phyloP scores from a whole-genome alignment of 2,797 vertebrate genomes.

The Zalophus californianus region DNA sequence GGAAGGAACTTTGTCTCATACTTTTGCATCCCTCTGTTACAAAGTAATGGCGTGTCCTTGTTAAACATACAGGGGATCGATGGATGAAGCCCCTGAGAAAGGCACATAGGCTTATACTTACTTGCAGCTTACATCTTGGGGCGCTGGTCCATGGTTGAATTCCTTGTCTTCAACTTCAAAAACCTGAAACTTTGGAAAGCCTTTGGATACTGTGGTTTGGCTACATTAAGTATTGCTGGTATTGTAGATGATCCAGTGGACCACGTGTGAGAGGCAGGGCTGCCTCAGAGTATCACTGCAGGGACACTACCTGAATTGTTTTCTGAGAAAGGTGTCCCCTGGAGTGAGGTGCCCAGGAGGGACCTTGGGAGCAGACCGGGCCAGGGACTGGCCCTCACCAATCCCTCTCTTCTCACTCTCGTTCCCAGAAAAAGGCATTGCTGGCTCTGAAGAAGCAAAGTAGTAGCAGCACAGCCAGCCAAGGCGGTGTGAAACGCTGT shows the following conservation, averaged over 20 bases:
- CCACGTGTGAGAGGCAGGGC: not conserved
- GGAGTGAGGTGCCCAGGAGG: not conserved
- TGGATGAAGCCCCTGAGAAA: not conserved
- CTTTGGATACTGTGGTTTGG: not conserved
- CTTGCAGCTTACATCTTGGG: not conserved
- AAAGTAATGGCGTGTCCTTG: not conserved
- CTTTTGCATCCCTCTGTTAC: not conserved
- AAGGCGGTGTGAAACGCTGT: slow-evolving; percentile 96
- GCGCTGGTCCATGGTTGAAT: not conserved
- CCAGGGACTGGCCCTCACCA: not conserved
- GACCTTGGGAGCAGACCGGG: not conserved
- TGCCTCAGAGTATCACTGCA: not conserved
- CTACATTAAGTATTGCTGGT: not conserved
- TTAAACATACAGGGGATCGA: not conserved
- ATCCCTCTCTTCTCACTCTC: not conserved
- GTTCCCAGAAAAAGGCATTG: slow-evolving; percentile 94
- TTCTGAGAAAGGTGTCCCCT: not conserved
- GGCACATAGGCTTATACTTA: not conserved
- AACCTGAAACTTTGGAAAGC: not conserved
- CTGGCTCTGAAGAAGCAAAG: slow-evolving; percentile 96
- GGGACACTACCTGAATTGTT: not conserved
- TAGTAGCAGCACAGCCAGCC: slow-evolving; percentile 93
- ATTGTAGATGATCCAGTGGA: not conserved
- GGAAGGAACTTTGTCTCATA: not conserved
- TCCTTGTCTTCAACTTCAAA: slow-evolving; percentile 48